phyloP scores from a whole-genome alignment of 2,888 invertebrate species.

The Torymus aiolomorphi region DNA sequence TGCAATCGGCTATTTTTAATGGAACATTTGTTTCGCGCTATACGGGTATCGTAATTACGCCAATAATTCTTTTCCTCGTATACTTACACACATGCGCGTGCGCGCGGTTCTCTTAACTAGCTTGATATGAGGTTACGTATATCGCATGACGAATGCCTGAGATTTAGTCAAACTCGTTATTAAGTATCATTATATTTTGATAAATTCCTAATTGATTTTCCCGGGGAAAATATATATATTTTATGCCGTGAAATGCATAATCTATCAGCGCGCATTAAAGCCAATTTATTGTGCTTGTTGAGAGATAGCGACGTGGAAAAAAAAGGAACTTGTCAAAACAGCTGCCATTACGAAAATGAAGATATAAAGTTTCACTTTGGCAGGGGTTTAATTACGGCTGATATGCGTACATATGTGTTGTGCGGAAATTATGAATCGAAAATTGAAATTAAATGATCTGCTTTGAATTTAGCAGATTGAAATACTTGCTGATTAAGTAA shows the following conservation, averaged over 20 bases:
- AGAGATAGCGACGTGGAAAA: neutral
- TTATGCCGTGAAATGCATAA: neutral
- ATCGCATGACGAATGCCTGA: neutral
- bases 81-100: neutral
- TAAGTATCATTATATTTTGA: no score
- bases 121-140: conserved; percentile 15
- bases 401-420: neutral
- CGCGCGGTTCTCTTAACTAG: neutral
- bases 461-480: conserved; percentile 25
- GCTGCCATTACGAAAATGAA: conserved; percentile 17
- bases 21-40: conserved; percentile 4
- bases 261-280: neutral
- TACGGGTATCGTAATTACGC: neutral
- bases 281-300: conserved; percentile 12
- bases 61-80: neutral
- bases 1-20: conserved; percentile 23
- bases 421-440: conserved; percentile 11
- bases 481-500: conserved; percentile 29
- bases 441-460: conserved; percentile 36
- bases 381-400: conserved; percentile 24
- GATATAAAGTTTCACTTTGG: conserved; percentile 10
- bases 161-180: no score
- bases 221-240: neutral
- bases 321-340: conserved; percentile 16
- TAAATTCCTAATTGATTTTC: no score